A percentile compares a stretch with the other conserved stretches of the same genome.
phyloP scores from a whole-genome alignment of 2,797 vertebrate genomes.

The Centropyge bicolor region DNA sequence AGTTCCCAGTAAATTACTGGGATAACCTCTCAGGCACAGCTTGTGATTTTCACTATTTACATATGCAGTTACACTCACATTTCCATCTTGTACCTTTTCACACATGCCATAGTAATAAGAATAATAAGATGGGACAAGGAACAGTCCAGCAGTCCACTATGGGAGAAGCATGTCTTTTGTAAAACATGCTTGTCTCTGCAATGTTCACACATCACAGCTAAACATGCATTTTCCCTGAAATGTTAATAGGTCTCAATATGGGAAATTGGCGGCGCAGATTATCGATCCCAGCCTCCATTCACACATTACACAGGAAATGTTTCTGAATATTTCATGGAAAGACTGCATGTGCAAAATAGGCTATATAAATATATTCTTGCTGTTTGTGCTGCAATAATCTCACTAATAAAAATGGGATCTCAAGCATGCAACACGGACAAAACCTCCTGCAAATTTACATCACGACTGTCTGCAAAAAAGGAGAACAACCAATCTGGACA shows the following conservation, averaged over 20 bases:
- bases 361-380: conserved; percentile 36
- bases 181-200: not conserved
- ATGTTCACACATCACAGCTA: not conserved
- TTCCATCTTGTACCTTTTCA: not conserved
- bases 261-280: not conserved
- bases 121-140: not conserved
- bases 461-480: conserved; percentile 40
- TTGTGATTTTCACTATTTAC: not conserved
- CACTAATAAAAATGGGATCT: conserved; percentile 28
- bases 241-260: not conserved
- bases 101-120: not conserved
- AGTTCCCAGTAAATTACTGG: not conserved
- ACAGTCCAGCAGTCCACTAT: not conserved
- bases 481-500: conserved; percentile 53
- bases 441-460: conserved; percentile 20
- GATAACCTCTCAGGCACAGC: not conserved
- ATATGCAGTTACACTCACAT: not conserved
- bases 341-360: not conserved
- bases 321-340: not conserved
- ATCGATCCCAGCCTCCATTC: not conserved
- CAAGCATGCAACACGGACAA: not conserved
- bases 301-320: not conserved
- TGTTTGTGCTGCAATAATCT: conserved; percentile 15
- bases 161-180: too few species aligned
- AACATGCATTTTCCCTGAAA: not conserved